Percentiles rank a stretch among this genome's conserved stretches.
These are phyloP conservation scores for Cloeon dipterum DNA, from an alignment of 2,888 invertebrate species.

Conservation along the genomic window DNA sequence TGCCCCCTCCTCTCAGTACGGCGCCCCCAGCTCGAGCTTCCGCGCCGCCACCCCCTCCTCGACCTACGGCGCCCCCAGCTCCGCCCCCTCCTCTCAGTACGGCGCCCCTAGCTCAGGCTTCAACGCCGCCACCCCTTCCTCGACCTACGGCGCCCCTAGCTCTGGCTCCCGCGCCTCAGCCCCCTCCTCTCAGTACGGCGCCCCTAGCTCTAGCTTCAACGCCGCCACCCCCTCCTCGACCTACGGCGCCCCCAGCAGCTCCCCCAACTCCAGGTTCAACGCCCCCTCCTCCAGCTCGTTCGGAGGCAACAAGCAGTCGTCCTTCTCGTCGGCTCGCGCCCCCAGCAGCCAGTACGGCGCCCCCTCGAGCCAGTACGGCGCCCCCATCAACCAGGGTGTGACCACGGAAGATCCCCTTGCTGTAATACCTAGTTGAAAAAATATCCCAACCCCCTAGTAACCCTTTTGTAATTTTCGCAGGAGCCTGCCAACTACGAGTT, in stretches of 20 bases:
- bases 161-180: constrained; percentile 1
- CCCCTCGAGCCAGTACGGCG: constrained; percentile 6
- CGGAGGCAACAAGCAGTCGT: constrained; percentile 4
- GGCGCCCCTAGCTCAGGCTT: constrained; percentile 3
- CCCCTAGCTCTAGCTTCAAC: constrained; percentile 1
- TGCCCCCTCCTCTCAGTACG: neutral
- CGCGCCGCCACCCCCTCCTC: neutral
- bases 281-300: neutral
- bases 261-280: neutral
- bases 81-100: neutral
- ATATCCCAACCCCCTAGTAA: neutral
- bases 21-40: neutral
- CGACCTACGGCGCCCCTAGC: constrained; percentile 6
- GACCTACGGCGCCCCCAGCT: neutral
- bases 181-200: constrained; percentile 5
- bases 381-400: constrained; percentile 9
- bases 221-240: too few relatives aligned
- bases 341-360: constrained; percentile 10
- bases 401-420: constrained; percentile 4
- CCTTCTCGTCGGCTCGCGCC: constrained; percentile 14
- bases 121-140: constrained; percentile 9
- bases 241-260: neutral
- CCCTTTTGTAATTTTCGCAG: constrained; percentile 15
- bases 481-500: constrained; percentile 38
- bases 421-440: neutral